Evolutionary conservation across 1,140 invertebrate species (phyloP), one percentile per base, ranked within the genome.

Genomic region (Arctopsyche grandis): DNA sequence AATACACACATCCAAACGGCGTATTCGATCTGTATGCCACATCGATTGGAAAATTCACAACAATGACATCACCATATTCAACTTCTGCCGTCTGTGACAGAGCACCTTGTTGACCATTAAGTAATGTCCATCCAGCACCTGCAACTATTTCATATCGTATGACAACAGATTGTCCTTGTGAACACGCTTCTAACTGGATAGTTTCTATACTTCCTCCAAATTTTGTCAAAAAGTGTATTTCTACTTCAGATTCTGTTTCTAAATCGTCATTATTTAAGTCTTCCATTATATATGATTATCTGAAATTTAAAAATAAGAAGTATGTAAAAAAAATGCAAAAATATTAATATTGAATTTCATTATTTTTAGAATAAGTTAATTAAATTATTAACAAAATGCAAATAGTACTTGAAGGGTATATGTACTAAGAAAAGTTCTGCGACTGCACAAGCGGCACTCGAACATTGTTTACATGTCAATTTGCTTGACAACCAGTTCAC

Each of bases 11-110:
- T 58, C 87, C 87, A 79, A 83, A 86, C 12, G 85, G 84, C 79
- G 84, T 86, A 29, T 84, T 87, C 73, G 84, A 86, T 75, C 84
- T 85, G 76, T 84, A 88, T 12, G 85, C 84, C 16, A 85, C 81
- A 69, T 87, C 86, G n/a, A 87, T 83, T 29, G 87, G 87, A 84
- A 88, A 85, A 70, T 86, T 86, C 60, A 88, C 85, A 1, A 86
- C 83, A 44, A 87, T 84, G 52, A 84, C 83, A n/a, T 86, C 84
- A 69, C 83, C 82, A 80, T 52, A 74, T 79, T 12, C 83, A 83
- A 26, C 84, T 83, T 83, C 84, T 14, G 82, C 75, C 69, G 83
- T 78, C 79, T 88, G 86, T 1, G 85, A 85, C n/a, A 88, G 83
- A 19, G 86, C 86, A 29, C 84, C 83, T 44, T 84, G 83, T 3